Evolutionary conservation across 2,888 invertebrate genomes (phyloP).

Genomic region (Craniophora ligustri): DNA sequence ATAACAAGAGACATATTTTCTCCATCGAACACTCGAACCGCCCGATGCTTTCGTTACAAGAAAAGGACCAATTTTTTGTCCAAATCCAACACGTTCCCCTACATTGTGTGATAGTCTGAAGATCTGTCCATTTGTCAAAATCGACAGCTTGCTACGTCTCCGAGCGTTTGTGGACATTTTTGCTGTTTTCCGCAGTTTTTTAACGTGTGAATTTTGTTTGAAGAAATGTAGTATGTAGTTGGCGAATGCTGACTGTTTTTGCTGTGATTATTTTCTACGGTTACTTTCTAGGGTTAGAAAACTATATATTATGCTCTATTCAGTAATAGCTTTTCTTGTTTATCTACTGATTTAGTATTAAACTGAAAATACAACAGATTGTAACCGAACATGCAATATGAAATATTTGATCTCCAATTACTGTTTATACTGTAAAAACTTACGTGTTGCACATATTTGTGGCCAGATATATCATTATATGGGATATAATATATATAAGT

Average conservation of each 20-base stretch:
- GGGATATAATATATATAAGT: too few species aligned
- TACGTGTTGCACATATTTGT: too few species aligned
- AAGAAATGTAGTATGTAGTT: conserved; percentile 1
- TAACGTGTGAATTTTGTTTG: conserved; percentile 18
- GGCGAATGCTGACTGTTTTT: background rate
- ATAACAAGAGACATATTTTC: conserved; percentile 18
- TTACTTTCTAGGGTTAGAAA: too few species aligned
- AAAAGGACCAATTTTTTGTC: conserved; percentile 56
- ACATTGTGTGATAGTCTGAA: conserved; percentile 46
- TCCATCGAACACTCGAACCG: conserved; percentile 33
- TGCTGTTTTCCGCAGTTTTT: conserved; percentile 43
- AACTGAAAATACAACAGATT: too few species aligned
- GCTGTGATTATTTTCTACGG: too few species aligned
- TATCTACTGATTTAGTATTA: too few species aligned
- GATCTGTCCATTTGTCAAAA: conserved; percentile 65
- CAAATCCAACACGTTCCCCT: conserved; percentile 33
- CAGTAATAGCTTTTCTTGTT: too few species aligned
- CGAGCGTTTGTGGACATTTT: conserved; percentile 36
- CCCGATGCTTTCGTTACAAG: conserved; percentile 47
- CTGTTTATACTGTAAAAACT: too few species aligned
- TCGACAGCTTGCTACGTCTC: conserved; percentile 55
- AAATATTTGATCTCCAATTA: too few species aligned
- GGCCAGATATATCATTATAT: too few species aligned
- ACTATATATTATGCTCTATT: too few species aligned
- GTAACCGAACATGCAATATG: too few species aligned